Evolutionary conservation across 1,140 invertebrate genomes (phyloP), one percentile per base, ranked within the genome.

Genomic region (Lanistes nyassanus): DNA sequence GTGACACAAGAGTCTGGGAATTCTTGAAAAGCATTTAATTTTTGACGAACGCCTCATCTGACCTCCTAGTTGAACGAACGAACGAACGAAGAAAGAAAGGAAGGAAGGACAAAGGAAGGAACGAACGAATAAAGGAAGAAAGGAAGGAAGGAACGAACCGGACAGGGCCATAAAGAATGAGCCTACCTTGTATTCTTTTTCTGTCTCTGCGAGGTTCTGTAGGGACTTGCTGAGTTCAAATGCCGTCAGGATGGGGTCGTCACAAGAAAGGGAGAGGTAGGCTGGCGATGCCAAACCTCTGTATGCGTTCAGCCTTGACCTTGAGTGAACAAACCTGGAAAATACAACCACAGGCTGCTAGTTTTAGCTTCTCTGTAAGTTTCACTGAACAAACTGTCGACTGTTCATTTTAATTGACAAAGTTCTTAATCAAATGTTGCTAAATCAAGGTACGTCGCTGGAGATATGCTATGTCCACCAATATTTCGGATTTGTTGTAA

Each of bases 181-280:
- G 47, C 80, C 76, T 79, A 86, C 84, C 80, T 80, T 82, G 85
- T 97, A 97, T 86, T 97, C 94, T n/a, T 79, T 80, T 53, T 79
- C 79, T 74, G 91, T 91, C 91, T 90, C 96, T 94, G 87, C 97
- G 95, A 75, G 94, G 92, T 80, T 93, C 90, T 42, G 94, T 94
- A 93, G 84, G 67, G 93, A 91, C 9, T 84, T 76, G 4, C 90
- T 90, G 23, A 94, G 87, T 71, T 89, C 82, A 81, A 94, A 93
- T 0, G 92, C 91, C n/a, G 89, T 87, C 21, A 93, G 85, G 64
- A 94, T 91, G 0, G 93, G 93, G 85, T 94, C 93, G 34, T 90
- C 83, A 0, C 91, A 90, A 0, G 90, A 91, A 74, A 93, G 91
- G 58, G 92, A 92, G 75, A 94, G 91, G 81, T 92, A 94, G 0